A percentile compares a stretch with the other conserved stretches of the same genome.
These are phyloP conservation scores for Herminia tarsipennalis DNA, from an alignment of 2,888 invertebrate species.

Conservation along the genomic window DNA sequence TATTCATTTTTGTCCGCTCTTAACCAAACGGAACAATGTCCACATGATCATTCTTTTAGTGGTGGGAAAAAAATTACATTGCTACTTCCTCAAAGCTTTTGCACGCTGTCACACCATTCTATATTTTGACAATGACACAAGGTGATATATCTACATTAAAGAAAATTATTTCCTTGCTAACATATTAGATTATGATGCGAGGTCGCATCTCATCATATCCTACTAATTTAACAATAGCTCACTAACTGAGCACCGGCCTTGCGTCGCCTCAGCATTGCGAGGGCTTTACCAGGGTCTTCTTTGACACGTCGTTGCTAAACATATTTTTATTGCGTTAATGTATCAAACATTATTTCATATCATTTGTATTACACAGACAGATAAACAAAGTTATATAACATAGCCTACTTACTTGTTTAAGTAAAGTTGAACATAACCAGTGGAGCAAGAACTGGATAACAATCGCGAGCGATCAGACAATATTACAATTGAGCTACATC, in stretches of 20 bases:
- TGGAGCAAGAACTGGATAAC: slow-evolving; percentile 30
- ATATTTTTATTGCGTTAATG: slow-evolving; percentile 17
- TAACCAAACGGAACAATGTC: slow-evolving; percentile 45
- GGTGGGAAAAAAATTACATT: slow-evolving; percentile 24
- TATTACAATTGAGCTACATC: neutral
- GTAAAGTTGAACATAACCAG: too few relatives aligned
- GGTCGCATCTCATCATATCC: slow-evolving; percentile 67
- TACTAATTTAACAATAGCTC: slow-evolving; percentile 68
- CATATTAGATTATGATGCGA: slow-evolving; percentile 65
- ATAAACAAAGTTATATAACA: too few relatives aligned
- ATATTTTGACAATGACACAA: slow-evolving; percentile 55
- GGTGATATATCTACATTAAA: slow-evolving; percentile 61
- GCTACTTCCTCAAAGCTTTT: slow-evolving; percentile 43
- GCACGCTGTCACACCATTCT: slow-evolving; percentile 48
- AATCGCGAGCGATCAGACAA: neutral
- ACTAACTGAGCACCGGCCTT: slow-evolving; percentile 40
- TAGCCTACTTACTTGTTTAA: too few relatives aligned
- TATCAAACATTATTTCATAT: neutral
- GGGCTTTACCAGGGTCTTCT: slow-evolving; percentile 64
- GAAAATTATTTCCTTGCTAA: slow-evolving; percentile 69
- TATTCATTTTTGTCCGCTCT: slow-evolving; percentile 27
- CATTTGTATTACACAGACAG: too few relatives aligned
- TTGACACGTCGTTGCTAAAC: slow-evolving; percentile 26
- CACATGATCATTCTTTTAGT: slow-evolving; percentile 39
- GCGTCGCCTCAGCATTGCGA: slow-evolving; percentile 52